phyloP scores from a whole-genome alignment of 2,113 vertebrate species.

The Sitta europaea region DNA sequence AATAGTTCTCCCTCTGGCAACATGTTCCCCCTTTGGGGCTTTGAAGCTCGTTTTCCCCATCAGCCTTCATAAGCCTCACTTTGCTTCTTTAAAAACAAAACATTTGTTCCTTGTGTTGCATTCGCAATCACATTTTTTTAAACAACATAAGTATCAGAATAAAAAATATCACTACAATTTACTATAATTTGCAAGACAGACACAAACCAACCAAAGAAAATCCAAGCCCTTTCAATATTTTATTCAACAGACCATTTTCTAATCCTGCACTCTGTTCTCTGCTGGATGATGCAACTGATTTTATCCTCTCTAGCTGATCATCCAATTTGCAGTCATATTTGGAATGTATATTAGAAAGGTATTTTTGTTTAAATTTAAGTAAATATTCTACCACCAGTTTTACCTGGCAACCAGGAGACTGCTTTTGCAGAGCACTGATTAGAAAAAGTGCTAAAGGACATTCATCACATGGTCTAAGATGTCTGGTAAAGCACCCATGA shows the following conservation, averaged over 20 bases:
- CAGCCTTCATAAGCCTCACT: not conserved
- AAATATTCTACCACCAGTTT: not conserved
- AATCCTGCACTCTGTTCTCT: not conserved
- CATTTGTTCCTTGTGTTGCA: not conserved
- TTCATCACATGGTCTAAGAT: not conserved
- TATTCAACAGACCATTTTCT: not conserved
- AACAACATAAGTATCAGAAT: not conserved
- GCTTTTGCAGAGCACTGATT: not conserved
- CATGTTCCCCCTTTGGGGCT: not conserved
- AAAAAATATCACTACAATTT: not conserved
- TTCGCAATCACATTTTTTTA: not conserved
- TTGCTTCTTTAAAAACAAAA: not conserved
- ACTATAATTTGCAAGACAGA: not conserved
- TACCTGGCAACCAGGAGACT: not conserved
- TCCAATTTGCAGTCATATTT: not conserved
- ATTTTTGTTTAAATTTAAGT: not conserved
- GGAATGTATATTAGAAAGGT: not conserved
- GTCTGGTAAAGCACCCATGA: rapidly evolving
- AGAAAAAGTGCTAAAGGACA: not conserved
- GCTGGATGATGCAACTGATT: not conserved
- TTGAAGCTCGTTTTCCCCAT: not conserved
- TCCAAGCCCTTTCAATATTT: not conserved
- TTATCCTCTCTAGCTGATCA: not conserved
- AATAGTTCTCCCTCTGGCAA: not conserved
- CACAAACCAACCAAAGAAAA: not conserved